A percentile compares a stretch with the other conserved stretches of the same genome.
These are phyloP conservation scores for Spermophilus dauricus DNA, from an alignment of 2,113 vertebrate genomes.

Conservation along the genomic window DNA sequence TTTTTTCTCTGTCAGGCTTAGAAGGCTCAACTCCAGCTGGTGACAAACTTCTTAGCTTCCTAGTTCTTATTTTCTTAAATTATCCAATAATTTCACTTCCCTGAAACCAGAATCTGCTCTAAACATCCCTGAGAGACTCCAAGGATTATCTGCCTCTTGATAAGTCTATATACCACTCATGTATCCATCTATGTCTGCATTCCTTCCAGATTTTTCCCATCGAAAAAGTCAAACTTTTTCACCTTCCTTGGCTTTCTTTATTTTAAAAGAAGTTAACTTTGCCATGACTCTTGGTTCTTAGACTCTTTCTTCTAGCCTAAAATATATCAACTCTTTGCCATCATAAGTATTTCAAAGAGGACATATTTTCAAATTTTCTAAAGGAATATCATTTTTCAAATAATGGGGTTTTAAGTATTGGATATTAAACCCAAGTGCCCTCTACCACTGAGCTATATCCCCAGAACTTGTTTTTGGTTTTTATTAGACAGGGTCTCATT, in stretches of 20 bases:
- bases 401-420: neutral
- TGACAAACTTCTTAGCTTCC: neutral
- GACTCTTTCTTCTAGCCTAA: neutral
- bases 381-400: slow-evolving; percentile 30
- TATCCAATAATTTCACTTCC: slow-evolving; percentile 14
- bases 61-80: neutral
- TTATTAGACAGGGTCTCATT: neutral
- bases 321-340: neutral
- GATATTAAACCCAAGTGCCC: neutral
- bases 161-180: neutral
- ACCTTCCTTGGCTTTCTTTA: neutral
- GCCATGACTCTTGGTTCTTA: neutral
- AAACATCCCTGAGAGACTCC: neutral
- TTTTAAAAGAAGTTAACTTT: slow-evolving; percentile 50
- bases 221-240: neutral
- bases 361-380: slow-evolving; percentile 12
- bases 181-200: neutral
- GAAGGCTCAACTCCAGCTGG: neutral
- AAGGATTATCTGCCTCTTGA: neutral
- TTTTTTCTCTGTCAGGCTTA: neutral
- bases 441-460: neutral
- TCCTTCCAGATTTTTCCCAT: neutral
- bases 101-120: neutral
- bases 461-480: neutral
- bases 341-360: slow-evolving; percentile 3